Base-by-base conservation (phyloP, 2,888 invertebrate species). In the Tetragonula carbonaria region DNA sequence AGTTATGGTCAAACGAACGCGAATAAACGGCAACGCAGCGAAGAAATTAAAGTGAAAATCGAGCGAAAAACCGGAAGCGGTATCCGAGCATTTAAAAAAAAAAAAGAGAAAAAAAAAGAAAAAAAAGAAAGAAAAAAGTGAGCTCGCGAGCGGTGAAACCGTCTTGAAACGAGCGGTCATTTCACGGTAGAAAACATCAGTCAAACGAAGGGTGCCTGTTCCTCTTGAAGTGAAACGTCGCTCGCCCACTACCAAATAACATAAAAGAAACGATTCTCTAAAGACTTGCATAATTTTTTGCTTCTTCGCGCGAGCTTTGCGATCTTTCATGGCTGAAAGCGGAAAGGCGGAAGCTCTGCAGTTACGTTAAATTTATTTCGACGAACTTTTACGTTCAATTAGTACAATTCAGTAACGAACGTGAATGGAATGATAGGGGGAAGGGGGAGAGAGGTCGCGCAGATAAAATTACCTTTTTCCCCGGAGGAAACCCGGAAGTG, bases 331-430 rank as follows among this genome's bases (percentile, higher is more conserved):
- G 33, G 28, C 57, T 21, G 65, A 68, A 68, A 33, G 51, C 18
- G 59, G 16, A 11, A 18, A 13, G 45, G 53, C 14, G 38, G 73
- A 23, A 72, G 63, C 67, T n/a, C 28, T 28, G 57, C 45, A 21
- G 53, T 68, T 72, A 77, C 57, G 78, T 86, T 86, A 79, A 84
- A 88, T 81, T 88, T 86, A 88, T 88, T 72, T 73, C 82, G 33
- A 23, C 33, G n/a, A 66, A 79, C 72, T 73, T 80, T 78, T 62
- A 71, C 70, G 67, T 53, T 87, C 74, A 65, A 81, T 81, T 82
- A 85, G 65, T 66, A 14, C 62, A 79, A 79, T 71, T 63, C 68
- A 73, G 75, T 65, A 73, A 63, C 65, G 78, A 78, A 77, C 80
- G 65, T 28, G 28, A 55, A 33, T 50, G 57, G 65, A 51, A 6